Percentiles rank a stretch among this genome's conserved stretches.
These are phyloP conservation scores for Podarcis raffonei DNA, from an alignment of 2,113 vertebrate genomes.

Conservation along the genomic window DNA sequence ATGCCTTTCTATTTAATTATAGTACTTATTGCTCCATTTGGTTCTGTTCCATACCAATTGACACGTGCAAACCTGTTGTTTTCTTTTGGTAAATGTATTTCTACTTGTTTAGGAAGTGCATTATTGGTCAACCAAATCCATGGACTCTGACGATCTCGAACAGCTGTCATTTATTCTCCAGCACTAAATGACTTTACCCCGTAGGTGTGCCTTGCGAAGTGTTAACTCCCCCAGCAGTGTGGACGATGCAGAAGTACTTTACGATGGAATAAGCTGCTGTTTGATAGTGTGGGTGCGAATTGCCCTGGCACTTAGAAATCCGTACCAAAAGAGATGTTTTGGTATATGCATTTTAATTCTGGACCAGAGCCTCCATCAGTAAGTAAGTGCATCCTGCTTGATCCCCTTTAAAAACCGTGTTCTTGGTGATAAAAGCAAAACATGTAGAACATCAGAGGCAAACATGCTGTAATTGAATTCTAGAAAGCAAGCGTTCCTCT, in stretches of 20 bases:
- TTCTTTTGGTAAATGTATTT: too few relatives aligned
- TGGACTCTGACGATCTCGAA: background rate
- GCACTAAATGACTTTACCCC: background rate
- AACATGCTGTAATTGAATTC: slow-evolving; percentile 48
- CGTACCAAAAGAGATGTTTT: background rate
- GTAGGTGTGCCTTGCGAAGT: background rate
- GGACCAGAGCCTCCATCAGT: slow-evolving; percentile 51
- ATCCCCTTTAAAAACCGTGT: slow-evolving; percentile 6
- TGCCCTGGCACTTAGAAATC: background rate
- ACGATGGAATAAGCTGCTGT: background rate
- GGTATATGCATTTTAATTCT: background rate
- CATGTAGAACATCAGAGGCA: slow-evolving; percentile 52
- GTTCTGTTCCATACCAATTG: too few relatives aligned
- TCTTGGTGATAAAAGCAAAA: slow-evolving; percentile 38
- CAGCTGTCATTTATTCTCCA: background rate
- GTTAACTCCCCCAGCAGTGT: background rate
- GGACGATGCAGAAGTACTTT: background rate
- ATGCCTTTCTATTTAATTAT: too few relatives aligned
- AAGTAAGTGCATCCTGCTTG: background rate
- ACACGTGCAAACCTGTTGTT: too few relatives aligned
- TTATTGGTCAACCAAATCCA: too few relatives aligned
- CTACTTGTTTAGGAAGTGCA: too few relatives aligned
- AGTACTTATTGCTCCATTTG: too few relatives aligned
- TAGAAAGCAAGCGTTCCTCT: slow-evolving; percentile 51
- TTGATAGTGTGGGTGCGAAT: background rate